Percentiles rank a stretch among this genome's conserved stretches.
phyloP scores from a whole-genome alignment of 2,113 vertebrate species.

The Rynchops niger region DNA sequence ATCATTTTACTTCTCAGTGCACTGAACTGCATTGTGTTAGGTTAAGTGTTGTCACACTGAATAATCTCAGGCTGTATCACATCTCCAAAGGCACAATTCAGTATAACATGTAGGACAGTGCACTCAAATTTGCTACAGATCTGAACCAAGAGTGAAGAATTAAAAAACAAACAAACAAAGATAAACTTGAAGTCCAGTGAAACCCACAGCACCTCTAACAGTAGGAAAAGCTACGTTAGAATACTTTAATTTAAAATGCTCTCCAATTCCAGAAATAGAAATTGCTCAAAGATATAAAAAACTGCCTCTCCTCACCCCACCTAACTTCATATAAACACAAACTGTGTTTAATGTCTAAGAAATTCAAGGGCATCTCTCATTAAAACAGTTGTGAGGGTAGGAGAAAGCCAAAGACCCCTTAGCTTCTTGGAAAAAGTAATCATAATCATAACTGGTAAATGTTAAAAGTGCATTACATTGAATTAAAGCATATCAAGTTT shows the following conservation, averaged over 20 bases:
- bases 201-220: neutral
- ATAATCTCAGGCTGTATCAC: conserved; percentile 43
- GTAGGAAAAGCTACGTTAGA: neutral
- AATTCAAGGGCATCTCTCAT: neutral
- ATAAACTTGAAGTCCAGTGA: neutral
- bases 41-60: conserved; percentile 65
- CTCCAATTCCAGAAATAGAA: neutral
- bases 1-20: conserved; percentile 37
- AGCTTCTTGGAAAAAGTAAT: neutral
- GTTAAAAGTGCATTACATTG: neutral
- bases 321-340: neutral
- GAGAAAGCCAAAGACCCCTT: neutral
- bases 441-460: neutral
- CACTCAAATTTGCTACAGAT: neutral
- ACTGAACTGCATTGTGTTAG: conserved; percentile 57
- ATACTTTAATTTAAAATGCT: neutral
- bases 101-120: neutral
- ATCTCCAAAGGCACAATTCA: conserved; percentile 15
- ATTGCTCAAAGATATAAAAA: neutral
- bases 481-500: neutral
- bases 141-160: neutral
- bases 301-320: neutral
- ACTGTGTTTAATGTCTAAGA: neutral
- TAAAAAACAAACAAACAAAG: neutral
- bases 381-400: neutral